Evolutionary conservation across 1,140 invertebrate genomes (phyloP).

Genomic region (Pseudomyrmex flavicornis): DNA sequence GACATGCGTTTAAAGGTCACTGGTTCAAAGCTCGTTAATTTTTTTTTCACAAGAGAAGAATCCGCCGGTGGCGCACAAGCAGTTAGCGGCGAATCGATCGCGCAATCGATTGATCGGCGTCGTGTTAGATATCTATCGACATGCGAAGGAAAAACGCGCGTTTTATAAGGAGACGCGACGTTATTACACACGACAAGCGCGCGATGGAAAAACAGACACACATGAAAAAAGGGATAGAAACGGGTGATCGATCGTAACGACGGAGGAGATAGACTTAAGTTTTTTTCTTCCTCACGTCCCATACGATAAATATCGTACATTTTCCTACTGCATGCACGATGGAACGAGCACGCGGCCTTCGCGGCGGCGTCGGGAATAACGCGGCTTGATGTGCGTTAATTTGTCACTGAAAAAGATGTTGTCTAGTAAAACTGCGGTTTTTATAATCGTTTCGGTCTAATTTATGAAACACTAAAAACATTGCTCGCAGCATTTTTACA

Average conservation of each 20-base stretch:
- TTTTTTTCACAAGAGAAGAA: slow-evolving; percentile 39
- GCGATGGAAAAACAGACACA: slow-evolving; percentile 33
- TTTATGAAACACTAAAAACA: neutral
- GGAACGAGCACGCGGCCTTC: slow-evolving; percentile 72
- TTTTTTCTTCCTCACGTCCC: neutral
- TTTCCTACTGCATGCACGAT: slow-evolving; percentile 52
- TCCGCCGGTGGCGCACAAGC: slow-evolving; percentile 26
- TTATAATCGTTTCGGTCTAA: neutral
- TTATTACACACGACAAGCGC: neutral
- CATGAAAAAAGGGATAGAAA: slow-evolving; percentile 45
- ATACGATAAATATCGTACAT: slow-evolving; percentile 65
- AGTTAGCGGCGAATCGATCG: slow-evolving; percentile 42
- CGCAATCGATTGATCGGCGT: slow-evolving; percentile 49
- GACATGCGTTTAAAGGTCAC: slow-evolving; percentile 1
- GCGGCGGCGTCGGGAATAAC: slow-evolving; percentile 72
- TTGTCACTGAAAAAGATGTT: slow-evolving; percentile 8
- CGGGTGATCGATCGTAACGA: neutral
- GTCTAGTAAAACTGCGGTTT: neutral
- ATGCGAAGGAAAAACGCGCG: slow-evolving; percentile 12
- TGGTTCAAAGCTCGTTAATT: neutral
- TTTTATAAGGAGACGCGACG: slow-evolving; percentile 26
- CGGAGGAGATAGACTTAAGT: neutral
- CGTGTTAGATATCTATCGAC: slow-evolving; percentile 65
- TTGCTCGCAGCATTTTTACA: neutral
- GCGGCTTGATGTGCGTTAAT: neutral